Evolutionary conservation across 1,140 invertebrate species (phyloP).

Genomic region (Gryllus bimaculatus): DNA sequence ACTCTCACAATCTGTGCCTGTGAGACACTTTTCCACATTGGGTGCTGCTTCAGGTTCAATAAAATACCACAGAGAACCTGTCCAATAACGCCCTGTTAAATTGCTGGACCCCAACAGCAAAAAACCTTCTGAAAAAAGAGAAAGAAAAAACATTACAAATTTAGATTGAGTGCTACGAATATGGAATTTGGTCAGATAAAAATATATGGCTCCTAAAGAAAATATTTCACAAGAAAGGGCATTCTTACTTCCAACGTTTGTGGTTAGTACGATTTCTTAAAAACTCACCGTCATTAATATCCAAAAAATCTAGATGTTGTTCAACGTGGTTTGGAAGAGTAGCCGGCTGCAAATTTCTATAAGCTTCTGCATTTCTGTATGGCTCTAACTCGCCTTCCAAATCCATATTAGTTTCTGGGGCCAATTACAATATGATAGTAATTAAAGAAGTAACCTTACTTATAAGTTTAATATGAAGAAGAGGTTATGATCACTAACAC

Average conservation of each 20-base stretch:
- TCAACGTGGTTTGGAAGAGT: slow-evolving; percentile 23
- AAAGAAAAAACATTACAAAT: slow-evolving; percentile 19
- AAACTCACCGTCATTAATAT: slow-evolving; percentile 26
- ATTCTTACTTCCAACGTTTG: background rate
- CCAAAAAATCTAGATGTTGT: slow-evolving; percentile 26
- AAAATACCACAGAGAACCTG: slow-evolving; percentile 27
- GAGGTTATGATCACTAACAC: too few relatives aligned
- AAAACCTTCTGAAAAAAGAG: slow-evolving; percentile 26
- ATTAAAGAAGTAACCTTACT: too few relatives aligned
- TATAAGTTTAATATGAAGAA: too few relatives aligned
- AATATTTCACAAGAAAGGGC: background rate
- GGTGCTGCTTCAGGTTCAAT: slow-evolving; percentile 23
- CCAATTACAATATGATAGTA: too few relatives aligned
- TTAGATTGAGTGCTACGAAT: background rate
- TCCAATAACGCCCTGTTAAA: slow-evolving; percentile 26
- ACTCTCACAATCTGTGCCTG: slow-evolving; percentile 24
- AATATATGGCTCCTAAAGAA: background rate
- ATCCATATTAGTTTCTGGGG: background rate
- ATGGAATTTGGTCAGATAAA: background rate
- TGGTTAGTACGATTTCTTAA: background rate
- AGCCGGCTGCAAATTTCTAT: slow-evolving; percentile 22
- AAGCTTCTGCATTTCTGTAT: slow-evolving; percentile 24
- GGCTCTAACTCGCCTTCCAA: slow-evolving; percentile 18
- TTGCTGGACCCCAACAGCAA: slow-evolving; percentile 26
- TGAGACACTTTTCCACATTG: slow-evolving; percentile 23